Conservation (phyloP, 2,888 invertebrate species). For the Pasiphila rectangulata region DNA sequence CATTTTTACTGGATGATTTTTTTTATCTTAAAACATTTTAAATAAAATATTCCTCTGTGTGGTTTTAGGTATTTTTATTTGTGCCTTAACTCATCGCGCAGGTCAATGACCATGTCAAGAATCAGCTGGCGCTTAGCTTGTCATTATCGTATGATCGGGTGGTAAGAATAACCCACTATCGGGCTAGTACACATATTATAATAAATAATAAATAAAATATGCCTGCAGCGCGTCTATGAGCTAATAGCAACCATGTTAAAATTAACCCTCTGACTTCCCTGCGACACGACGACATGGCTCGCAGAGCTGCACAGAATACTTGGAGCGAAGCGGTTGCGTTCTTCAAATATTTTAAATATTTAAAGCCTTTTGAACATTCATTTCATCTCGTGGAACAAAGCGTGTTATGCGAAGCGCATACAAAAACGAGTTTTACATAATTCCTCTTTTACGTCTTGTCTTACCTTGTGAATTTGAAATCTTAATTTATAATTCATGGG, state of each 20-base stretch:
- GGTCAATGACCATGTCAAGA: too few relatives aligned
- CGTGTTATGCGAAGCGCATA: conserved; percentile 10
- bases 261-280: too few relatives aligned
- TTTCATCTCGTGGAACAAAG: conserved; percentile 15
- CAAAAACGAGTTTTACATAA: background rate
- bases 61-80: too few relatives aligned
- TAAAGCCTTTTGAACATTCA: conserved; percentile 19
- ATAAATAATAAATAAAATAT: background rate
- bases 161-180: too few relatives aligned
- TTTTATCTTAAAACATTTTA: too few relatives aligned
- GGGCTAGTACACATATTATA: background rate
- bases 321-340: conserved; percentile 14
- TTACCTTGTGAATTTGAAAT: background rate
- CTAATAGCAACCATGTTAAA: too few relatives aligned
- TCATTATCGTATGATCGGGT: too few relatives aligned
- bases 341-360: conserved; percentile 30
- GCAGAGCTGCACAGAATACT: conserved; percentile 24
- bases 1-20: too few relatives aligned
- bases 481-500: background rate
- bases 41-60: too few relatives aligned
- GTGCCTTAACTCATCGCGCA: too few relatives aligned
- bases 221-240: background rate
- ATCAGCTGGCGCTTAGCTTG: too few relatives aligned
- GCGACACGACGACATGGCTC: conserved; percentile 1
- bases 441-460: background rate